A percentile compares a stretch with the other conserved stretches of the same genome.
Conservation (phyloP, 2,797 vertebrate species). For the Takifugu ocellatus region DNA sequence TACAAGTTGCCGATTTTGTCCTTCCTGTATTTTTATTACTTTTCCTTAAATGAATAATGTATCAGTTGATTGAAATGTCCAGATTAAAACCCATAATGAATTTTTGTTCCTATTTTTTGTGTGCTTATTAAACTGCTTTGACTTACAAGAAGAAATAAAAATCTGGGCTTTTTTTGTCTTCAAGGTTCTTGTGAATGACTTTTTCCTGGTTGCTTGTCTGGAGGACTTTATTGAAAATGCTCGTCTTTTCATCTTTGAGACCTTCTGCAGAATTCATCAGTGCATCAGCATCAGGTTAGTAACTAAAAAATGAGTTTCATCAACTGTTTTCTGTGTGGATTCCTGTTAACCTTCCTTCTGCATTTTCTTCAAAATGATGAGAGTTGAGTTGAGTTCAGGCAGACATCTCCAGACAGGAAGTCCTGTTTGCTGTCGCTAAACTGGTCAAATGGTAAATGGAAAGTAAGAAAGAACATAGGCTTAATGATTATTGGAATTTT, state of each 20-base stretch:
- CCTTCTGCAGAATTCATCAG: constrained; percentile 97
- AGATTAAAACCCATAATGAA: constrained; percentile 31
- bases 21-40: constrained; percentile 16
- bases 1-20: constrained; percentile 33
- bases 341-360: neutral
- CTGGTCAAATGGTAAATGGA: constrained; percentile 40
- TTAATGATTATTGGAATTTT: constrained; percentile 59
- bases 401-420: constrained; percentile 24
- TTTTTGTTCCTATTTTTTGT: constrained; percentile 9
- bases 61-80: constrained; percentile 21
- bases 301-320: neutral
- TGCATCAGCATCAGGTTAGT: constrained; percentile 96
- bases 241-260: constrained; percentile 97
- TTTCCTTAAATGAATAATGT: constrained; percentile 33
- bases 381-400: constrained; percentile 8
- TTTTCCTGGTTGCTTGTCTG: constrained; percentile 95
- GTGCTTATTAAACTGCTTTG: constrained; percentile 11
- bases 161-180: constrained; percentile 15
- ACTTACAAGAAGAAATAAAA: neutral
- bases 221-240: constrained; percentile 99
- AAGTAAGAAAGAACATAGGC: constrained; percentile 36
- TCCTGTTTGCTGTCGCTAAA: constrained; percentile 16
- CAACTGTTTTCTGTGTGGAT: neutral
- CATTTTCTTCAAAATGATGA: neutral
- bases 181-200: constrained; percentile 97